Base-by-base conservation (phyloP, 30 jellyfish, hydroid and myxozoan genomes). In the Aurelia sp. region DNA sequence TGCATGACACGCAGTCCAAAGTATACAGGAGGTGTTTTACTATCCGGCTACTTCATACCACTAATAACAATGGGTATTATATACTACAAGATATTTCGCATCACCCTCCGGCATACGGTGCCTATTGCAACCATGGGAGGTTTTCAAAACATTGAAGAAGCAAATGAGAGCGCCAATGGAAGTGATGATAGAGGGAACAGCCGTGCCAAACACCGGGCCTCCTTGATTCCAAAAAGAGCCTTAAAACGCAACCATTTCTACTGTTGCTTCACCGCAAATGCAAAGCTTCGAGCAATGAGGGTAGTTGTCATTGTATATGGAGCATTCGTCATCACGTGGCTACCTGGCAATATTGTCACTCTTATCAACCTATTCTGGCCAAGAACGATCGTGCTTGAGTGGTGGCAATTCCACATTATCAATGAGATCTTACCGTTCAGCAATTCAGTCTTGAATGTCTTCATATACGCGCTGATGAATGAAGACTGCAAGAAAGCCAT, bases 281-380 rank as follows among this genome's bases (percentile, higher is more conserved):
- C 69, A 59, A 59, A 59, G 69, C 33, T 59, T 5, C 69, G 69
- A 59, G 69, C 69, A 4, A 67, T 88, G 16, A 78, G 72, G 53
- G 84, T 67, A 7, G 89, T 88, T 52, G 24, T 79, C 51, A 86
- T 79, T 41, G 91, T 88, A 8, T 88, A 88, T 38, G 96, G 96
- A 9, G 79, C 96, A 60, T 88, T 78, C 19, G 38, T 88, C 1
- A 57, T 77, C 16, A 77, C 93, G 38, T 88, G 90, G 91, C 48
- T 79, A 0, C 96, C 96, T 33, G 65, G 68, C 20, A 86, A 60
- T 64, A 48, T 78, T 20, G 35, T 76, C 33, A 44, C 80, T 47
- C 24, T 68, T 24, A 61, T 67, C 35, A 61, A 76, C 15, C 38
- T 24, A 41, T 58, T 59, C 35, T 15, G 69, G 69, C 30, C 61